phyloP scores from a whole-genome alignment of 35 echinoderm and acorn worm species.

The Ptychodera flava region DNA sequence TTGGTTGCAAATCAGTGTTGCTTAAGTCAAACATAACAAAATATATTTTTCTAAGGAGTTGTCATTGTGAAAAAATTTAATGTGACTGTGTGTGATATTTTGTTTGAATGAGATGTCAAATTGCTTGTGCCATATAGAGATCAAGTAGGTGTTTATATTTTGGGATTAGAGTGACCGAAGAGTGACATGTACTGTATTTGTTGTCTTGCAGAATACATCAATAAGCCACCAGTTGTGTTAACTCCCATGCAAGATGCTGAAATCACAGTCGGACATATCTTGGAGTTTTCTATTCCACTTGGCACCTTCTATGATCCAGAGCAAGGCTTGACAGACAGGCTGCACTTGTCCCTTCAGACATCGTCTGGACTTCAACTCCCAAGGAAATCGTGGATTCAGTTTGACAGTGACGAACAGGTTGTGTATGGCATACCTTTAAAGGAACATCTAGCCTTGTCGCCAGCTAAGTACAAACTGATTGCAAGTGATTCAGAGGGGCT shows the following conservation, averaged over 20 bases:
- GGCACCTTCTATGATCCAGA: conserved; percentile 48
- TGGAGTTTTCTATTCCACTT: conserved; percentile 28
- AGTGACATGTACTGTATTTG: no score
- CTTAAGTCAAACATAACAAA: no score
- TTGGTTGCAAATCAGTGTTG: no score
- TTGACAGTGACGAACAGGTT: conserved; percentile 15
- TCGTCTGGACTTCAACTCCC: conserved; percentile 4
- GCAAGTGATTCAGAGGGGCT: conserved; percentile 36
- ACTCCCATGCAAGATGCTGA: conserved; percentile 22
- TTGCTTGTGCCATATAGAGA: no score
- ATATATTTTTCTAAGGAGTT: no score
- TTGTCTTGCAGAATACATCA: conserved; percentile 42
- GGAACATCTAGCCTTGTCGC: not conserved
- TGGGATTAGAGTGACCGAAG: no score
- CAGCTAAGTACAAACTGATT: conserved; percentile 19
- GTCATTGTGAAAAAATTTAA: no score
- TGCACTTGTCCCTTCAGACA: conserved; percentile 15
- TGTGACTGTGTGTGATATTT: no score
- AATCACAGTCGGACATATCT: conserved; percentile 24
- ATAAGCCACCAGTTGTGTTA: conserved; percentile 23
- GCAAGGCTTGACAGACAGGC: conserved; percentile 31
- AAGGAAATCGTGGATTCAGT: conserved; percentile 22
- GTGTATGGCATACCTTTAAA: conserved; percentile 38
- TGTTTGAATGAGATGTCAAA: no score
- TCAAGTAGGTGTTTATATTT: no score